Base-by-base conservation (phyloP, 2,888 invertebrate species). In the Trachelus tabidus region DNA sequence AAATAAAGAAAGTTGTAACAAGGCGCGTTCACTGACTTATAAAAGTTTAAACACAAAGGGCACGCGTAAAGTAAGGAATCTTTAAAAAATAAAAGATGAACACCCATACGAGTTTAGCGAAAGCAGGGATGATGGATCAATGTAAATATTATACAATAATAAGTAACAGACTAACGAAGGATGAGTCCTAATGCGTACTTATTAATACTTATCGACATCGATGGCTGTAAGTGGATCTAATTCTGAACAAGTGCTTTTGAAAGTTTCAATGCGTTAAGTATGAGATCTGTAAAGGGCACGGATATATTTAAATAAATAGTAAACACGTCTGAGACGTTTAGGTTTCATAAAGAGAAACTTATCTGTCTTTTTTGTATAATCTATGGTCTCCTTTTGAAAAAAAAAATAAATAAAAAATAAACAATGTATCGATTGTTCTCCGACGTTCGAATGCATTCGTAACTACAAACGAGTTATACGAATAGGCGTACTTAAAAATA, bases 161-260 rank as follows among this genome's bases (percentile, higher is more conserved):
- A 34, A 34, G 75, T 74, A 75, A 76, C 75, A 78, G 77, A 80
- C 81, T 79, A 77, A 80, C 79, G 40, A 40, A 40, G 23, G 23
- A 40, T 23, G 6, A 40, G 40, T 40, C 40, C 40, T 81, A 80
- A 82, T 83, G 79, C 85, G 87, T 87, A 87, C 87, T 87, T 87
- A 87, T 77, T 68, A 83, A 84, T 81, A 84, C 82, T 86, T 82
- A 85, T 76, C 80, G 81, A 85, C 82, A 83, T 83, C 76, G 77
- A 84, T 84, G 83, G 83, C 82, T 85, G 84, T 86, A 86, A 79
- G 82, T 83, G 78, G 79, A 82, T 81, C 82, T 81, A 80, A 83
- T 80, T 82, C 83, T 84, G 23, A 40, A 40, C 82, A 79, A 80
- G 75, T 77, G 74, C 34, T 69, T 74, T 68, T 74, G 30, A 30